Evolutionary conservation across 1,140 invertebrate species (phyloP), one percentile per base, ranked within the genome.

Genomic region (Euura saliciscinereae): DNA sequence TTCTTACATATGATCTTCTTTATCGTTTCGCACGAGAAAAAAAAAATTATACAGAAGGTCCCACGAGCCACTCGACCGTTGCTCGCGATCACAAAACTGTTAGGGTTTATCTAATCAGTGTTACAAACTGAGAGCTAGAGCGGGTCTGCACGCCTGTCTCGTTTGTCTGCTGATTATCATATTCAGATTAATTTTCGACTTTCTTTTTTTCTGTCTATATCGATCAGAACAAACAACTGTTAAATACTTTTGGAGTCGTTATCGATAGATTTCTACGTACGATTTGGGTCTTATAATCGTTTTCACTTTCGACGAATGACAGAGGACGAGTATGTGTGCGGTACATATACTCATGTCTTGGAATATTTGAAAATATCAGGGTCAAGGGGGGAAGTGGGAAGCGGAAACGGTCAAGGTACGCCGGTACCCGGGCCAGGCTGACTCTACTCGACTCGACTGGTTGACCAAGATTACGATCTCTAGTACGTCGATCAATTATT

Each of bases 21-120:
- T 64, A 64, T 64, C 28, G 28, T 28, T 28, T 28, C 28, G 28
- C 28, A 28, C 28, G 28, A 28, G 28, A 28, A 1, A 28, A 28
- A 28, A 1, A 28, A 28, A 59, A 59, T 59, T n/a, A 4, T 2
- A 59, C 10, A 59, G 8, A 0, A 28, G 1, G 59, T 10, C 8
- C 8, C 8, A 1, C 8, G 8, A 67, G 8, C 28, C 43, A 42
- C 10, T 28, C 66, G 66, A 67, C 8, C 66, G 43, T 67, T 67
- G 66, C 66, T 11, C 66, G 66, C 66, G 43, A 67, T 67, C 66
- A 11, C 66, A n/a, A 67, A 67, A 67, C 66, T 67, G 66, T 67
- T 67, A 67, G 8, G 13, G 51, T 42, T 67, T 67, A 67, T 67
- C 66, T 67, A 11, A 67, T 67, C 66, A 8, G 4, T 67, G 13